Evolutionary conservation across 2,888 invertebrate species (phyloP).

Genomic region (Drosophila nr. fundita): DNA sequence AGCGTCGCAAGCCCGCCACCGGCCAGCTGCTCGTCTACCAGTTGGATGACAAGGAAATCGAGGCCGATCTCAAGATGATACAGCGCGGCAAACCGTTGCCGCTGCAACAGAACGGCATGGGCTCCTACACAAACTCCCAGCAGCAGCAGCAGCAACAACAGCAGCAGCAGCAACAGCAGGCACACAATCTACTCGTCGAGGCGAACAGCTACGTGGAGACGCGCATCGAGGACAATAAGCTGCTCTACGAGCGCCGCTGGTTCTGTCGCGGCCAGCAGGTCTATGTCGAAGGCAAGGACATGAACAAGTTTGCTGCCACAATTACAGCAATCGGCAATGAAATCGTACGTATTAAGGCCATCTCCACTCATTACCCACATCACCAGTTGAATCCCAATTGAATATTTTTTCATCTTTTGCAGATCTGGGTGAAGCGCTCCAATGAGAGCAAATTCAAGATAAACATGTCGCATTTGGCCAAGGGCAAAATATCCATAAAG

Average conservation of each 20-base stretch:
- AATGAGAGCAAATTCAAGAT: slow-evolving; percentile 92
- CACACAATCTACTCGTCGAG: slow-evolving; percentile 77
- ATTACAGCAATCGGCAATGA: slow-evolving; percentile 96
- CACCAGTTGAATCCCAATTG: not conserved
- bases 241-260: slow-evolving; percentile 97
- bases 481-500: slow-evolving; percentile 95
- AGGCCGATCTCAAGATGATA: slow-evolving; percentile 93
- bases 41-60: slow-evolving; percentile 95
- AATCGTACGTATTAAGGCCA: slow-evolving; percentile 87
- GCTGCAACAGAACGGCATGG: slow-evolving; percentile 85
- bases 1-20: slow-evolving; percentile 93
- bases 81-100: slow-evolving; percentile 87
- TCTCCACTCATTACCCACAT: not conserved
- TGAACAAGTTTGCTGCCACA: slow-evolving; percentile 93
- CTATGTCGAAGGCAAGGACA: slow-evolving; percentile 94
- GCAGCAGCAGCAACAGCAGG: slow-evolving; percentile 42
- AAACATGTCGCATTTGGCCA: slow-evolving; percentile 92
- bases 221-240: slow-evolving; percentile 96
- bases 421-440: slow-evolving; percentile 96
- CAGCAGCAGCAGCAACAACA: slow-evolving; percentile 62
- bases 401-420: slow-evolving; percentile 77
- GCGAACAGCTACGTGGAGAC: slow-evolving; percentile 89
- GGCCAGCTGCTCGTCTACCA: slow-evolving; percentile 94
- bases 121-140: slow-evolving; percentile 66
- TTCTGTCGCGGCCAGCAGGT: slow-evolving; percentile 97